A percentile compares a stretch with the other conserved stretches of the same genome.
Conservation (phyloP, 2,113 vertebrate genomes). For the Psammodynastes pulverulentus region DNA sequence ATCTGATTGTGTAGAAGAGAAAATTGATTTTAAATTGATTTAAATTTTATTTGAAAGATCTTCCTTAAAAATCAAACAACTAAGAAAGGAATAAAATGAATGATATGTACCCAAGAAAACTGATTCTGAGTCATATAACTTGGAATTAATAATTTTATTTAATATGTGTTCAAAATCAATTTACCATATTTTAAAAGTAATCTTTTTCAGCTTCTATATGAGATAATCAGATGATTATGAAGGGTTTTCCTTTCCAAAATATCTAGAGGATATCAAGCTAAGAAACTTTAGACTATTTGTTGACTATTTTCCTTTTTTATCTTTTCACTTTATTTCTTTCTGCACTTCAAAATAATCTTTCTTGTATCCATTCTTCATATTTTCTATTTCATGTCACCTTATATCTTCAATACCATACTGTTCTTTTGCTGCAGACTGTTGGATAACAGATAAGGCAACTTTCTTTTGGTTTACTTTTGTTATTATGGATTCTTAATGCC, state of each 20-base stretch:
- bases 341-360: neutral
- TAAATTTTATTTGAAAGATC: neutral
- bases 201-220: neutral
- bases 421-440: neutral
- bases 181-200: neutral
- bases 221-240: neutral
- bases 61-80: neutral
- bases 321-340: rapidly evolving
- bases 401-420: neutral
- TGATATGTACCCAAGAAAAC: neutral
- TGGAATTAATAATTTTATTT: neutral
- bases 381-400: slow-evolving; percentile 11
- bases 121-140: neutral
- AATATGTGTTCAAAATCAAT: neutral
- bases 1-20: neutral
- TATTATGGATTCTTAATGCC: slow-evolving; percentile 25
- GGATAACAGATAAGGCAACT: slow-evolving; percentile 36
- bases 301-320: neutral
- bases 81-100: neutral
- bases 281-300: neutral
- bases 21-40: neutral
- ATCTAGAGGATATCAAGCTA: neutral
- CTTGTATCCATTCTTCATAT: slow-evolving; percentile 5
- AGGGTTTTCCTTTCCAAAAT: neutral
- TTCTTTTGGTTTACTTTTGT: slow-evolving; percentile 34